These are phyloP conservation scores for Tragelaphus scriptus DNA, from an alignment of 2,113 vertebrate genomes.

Conservation along the genomic window DNA sequence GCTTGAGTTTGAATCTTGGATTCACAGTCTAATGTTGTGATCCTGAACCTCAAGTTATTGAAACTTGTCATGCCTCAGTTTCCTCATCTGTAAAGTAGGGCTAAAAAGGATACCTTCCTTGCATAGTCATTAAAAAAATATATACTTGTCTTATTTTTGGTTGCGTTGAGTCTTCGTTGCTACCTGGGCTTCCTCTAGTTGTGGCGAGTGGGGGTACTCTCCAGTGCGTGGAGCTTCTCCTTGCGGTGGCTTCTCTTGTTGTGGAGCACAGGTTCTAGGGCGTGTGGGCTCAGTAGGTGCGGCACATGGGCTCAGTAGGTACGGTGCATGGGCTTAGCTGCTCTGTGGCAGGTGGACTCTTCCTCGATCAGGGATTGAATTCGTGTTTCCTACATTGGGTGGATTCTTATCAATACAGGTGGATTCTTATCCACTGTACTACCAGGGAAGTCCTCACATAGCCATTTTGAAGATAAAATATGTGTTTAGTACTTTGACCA, in stretches of 20 bases:
- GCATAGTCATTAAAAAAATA: not conserved
- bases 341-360: not conserved
- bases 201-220: not conserved
- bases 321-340: fast-evolving
- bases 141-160: not conserved
- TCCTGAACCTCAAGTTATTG: not conserved
- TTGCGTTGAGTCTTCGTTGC: not conserved
- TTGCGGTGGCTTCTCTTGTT: not conserved
- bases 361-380: not conserved
- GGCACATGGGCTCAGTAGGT: not conserved
- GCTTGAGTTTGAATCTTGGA: not conserved
- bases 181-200: not conserved
- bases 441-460: not conserved
- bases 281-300: no score
- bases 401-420: not conserved
- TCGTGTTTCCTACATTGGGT: not conserved
- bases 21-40: not conserved
- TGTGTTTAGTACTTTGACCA: not conserved
- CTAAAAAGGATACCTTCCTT: not conserved
- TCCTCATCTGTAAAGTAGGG: not conserved
- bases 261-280: not conserved
- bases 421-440: not conserved
- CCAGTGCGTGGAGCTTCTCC: fast-evolving
- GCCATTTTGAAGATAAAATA: not conserved
- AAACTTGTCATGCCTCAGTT: not conserved